phyloP scores from a whole-genome alignment of 2,797 vertebrate species.

The Aldrovandia affinis region DNA sequence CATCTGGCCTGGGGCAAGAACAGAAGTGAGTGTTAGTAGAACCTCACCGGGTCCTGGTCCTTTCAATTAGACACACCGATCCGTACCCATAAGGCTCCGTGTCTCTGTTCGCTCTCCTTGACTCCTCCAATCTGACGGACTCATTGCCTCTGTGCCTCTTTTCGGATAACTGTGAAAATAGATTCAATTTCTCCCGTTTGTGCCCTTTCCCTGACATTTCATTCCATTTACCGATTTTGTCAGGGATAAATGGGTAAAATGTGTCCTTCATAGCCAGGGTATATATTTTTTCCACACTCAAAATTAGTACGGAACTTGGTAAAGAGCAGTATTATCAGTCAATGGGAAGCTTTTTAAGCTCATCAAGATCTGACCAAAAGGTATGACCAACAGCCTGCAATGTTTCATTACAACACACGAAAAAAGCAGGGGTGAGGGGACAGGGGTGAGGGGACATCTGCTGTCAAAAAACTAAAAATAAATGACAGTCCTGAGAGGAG shows the following conservation, averaged over 20 bases:
- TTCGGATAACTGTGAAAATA: not conserved
- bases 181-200: not conserved
- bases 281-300: not conserved
- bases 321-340: not conserved
- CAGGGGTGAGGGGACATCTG: no score
- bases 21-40: constrained; percentile 2
- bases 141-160: not conserved
- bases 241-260: not conserved
- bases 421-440: not conserved
- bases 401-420: no score
- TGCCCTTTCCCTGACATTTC: constrained; percentile 3
- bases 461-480: no score
- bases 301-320: not conserved
- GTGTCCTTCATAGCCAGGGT: not conserved
- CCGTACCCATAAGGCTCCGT: not conserved
- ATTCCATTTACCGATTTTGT: not conserved
- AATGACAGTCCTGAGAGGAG: no score
- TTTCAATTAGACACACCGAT: constrained; percentile 27
- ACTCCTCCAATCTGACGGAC: not conserved
- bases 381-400: no score
- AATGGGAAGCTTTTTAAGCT: not conserved
- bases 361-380: no score
- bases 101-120: not conserved
- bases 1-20: constrained; percentile 27
- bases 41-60: constrained; percentile 16